Evolutionary conservation across 2,888 invertebrate genomes (phyloP).

Genomic region (Thecocarcelia acutangulata): DNA sequence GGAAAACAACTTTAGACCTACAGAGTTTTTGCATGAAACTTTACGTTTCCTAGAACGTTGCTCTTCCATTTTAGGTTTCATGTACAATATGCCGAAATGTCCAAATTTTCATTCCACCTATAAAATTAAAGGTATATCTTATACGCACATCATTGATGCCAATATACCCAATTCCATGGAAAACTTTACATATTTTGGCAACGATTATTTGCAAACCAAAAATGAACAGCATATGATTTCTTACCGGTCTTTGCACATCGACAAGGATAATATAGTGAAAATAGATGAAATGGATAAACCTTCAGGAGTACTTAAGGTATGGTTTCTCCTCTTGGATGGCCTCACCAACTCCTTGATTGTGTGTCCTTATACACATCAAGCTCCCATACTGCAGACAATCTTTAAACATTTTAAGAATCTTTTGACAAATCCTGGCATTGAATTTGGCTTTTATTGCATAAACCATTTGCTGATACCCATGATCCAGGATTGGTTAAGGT

Average conservation of each 20-base stretch:
- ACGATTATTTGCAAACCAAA: slow-evolving; percentile 84
- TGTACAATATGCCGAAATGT: slow-evolving; percentile 97
- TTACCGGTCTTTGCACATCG: slow-evolving; percentile 81
- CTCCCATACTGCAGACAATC: slow-evolving; percentile 92
- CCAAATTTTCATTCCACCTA: slow-evolving; percentile 95
- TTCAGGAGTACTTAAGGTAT: slow-evolving; percentile 92
- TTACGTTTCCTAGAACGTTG: slow-evolving; percentile 93
- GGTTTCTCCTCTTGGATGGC: slow-evolving; percentile 94
- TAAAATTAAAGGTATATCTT: slow-evolving; percentile 89
- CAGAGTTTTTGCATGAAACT: slow-evolving; percentile 85
- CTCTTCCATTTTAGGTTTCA: slow-evolving; percentile 92
- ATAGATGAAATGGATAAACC: slow-evolving; percentile 86
- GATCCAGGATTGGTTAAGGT: slow-evolving; percentile 95
- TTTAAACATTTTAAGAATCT: slow-evolving; percentile 91
- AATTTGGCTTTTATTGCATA: slow-evolving; percentile 94
- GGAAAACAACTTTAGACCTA: slow-evolving; percentile 81
- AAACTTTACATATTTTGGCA: slow-evolving; percentile 86
- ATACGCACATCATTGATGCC: slow-evolving; percentile 91
- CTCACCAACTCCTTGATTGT: slow-evolving; percentile 90
- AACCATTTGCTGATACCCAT: slow-evolving; percentile 95
- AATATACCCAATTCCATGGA: slow-evolving; percentile 88
- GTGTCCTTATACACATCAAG: slow-evolving; percentile 94
- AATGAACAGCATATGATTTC: slow-evolving; percentile 85
- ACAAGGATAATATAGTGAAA: slow-evolving; percentile 81
- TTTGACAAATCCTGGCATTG: slow-evolving; percentile 90